Evolutionary conservation across 2,113 vertebrate species (phyloP).

Genomic region (Psittacula cyanocephala): DNA sequence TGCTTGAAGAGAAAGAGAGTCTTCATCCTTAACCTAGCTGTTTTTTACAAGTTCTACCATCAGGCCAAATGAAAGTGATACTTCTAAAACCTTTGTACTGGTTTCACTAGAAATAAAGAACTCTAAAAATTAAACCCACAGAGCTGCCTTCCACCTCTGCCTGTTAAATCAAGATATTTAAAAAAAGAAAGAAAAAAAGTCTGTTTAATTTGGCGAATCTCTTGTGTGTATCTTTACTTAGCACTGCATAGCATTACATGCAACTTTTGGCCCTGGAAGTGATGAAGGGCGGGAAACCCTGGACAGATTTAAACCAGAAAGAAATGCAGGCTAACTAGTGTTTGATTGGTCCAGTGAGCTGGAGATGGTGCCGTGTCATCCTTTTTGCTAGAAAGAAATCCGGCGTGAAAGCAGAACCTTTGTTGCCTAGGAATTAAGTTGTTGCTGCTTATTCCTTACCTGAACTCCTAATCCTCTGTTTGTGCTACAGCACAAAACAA

Average conservation of each 20-base stretch:
- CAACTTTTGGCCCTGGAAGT: background rate
- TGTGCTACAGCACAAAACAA: slow-evolving; percentile 35
- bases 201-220: background rate
- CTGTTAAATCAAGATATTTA: background rate
- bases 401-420: slow-evolving; percentile 17
- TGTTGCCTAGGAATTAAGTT: slow-evolving; percentile 63
- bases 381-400: slow-evolving; percentile 38
- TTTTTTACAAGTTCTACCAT: background rate
- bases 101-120: background rate
- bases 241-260: background rate
- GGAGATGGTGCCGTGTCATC: background rate
- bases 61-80: background rate
- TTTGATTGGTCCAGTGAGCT: background rate
- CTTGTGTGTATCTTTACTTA: slow-evolving; percentile 14
- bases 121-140: background rate
- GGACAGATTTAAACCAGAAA: background rate
- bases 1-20: background rate
- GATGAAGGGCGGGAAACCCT: background rate
- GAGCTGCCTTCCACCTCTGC: background rate
- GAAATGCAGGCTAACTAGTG: background rate
- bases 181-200: background rate
- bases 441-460: slow-evolving; percentile 54
- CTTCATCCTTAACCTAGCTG: background rate
- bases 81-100: background rate
- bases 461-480: slow-evolving; percentile 56